Base-by-base conservation (phyloP, 2,888 invertebrate species). In the Agriopis leucophaearia region DNA sequence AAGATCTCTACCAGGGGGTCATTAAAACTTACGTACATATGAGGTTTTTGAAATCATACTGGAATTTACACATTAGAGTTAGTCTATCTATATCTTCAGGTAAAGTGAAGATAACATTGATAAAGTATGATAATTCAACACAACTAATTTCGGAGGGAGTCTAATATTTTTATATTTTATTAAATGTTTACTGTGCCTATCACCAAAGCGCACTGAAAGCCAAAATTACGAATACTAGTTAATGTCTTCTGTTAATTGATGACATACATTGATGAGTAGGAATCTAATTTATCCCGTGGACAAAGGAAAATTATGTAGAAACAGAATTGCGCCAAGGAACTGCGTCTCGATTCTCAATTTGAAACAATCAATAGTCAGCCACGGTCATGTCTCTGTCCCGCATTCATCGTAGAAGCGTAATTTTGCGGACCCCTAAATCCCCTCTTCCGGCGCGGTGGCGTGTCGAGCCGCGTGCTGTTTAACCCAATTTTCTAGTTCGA, bases 401-500 rank as follows among this genome's bases (percentile, higher is more conserved):
- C 88, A 89, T 88, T 91, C 88, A 90, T 87, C 88, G 90, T 90
- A 81, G 88, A 91, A 90, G 88, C 90, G 89, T 88, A 91, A 85
- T 89, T 86, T 84, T 88, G 85, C 83, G 87, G 88, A 86, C 85
- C 88, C 90, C 88, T 82, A 91, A 90, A 88, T 89, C 90, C 91
- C 91, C 90, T 88, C 89, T 90, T 90, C 90, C 90, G 90, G 86
- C 87, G 85, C 87, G 88, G 85, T 65, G 66, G 79, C 84, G 87
- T 88, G 15, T 38, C 57, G 86, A 88, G 85, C 88, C 87, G 91
- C 89, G 88, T 91, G 88, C 89, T 92, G 87, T 92, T 91, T 92
- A 92, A 93, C 93, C 93, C 91, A 92, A 92, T 92, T 92, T 92
- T 90, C 91, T 90, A 89, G 91, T 86, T 81, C 84, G 85, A 88